A percentile compares a stretch with the other conserved stretches of the same genome.
Conservation (phyloP, 2,888 invertebrate species). For the Eustalomyia histrio region DNA sequence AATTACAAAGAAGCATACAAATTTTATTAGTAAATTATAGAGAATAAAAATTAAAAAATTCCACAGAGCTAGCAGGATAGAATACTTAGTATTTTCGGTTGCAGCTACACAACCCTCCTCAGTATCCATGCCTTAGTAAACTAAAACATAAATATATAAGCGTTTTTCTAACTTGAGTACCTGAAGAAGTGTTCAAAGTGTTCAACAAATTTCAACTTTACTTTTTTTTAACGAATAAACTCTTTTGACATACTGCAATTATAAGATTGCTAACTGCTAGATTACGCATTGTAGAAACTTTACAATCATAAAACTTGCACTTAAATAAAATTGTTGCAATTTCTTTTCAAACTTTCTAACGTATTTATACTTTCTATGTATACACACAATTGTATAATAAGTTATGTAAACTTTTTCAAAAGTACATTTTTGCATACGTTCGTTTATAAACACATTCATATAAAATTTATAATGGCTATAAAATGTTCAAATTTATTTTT, state of each 20-base stretch:
- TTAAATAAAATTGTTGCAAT: slow-evolving; percentile 63
- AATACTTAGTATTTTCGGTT: too few species aligned
- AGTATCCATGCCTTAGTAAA: too few species aligned
- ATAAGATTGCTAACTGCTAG: slow-evolving; percentile 63
- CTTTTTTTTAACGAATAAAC: not conserved
- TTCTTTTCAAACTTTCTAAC: slow-evolving; percentile 50
- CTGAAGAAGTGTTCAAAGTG: too few species aligned
- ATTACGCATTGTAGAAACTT: slow-evolving; percentile 66
- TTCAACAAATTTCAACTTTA: too few species aligned
- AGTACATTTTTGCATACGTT: slow-evolving; percentile 48
- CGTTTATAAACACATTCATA: not conserved
- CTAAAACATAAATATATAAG: too few species aligned
- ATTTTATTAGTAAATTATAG: too few species aligned
- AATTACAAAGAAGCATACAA: too few species aligned
- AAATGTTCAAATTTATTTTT: not conserved
- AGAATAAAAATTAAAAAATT: too few species aligned
- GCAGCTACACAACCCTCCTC: too few species aligned
- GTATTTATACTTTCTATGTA: slow-evolving; percentile 51
- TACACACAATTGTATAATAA: slow-evolving; percentile 63
- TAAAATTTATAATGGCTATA: not conserved
- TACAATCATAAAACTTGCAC: slow-evolving; percentile 64
- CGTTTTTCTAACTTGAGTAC: too few species aligned
- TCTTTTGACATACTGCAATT: slow-evolving; percentile 25
- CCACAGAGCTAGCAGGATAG: too few species aligned
- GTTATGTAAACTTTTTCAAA: slow-evolving; percentile 58